Percentiles rank a stretch among this genome's conserved stretches.
phyloP scores from a whole-genome alignment of 2,888 invertebrate genomes.

The Oeneis ivallda region DNA sequence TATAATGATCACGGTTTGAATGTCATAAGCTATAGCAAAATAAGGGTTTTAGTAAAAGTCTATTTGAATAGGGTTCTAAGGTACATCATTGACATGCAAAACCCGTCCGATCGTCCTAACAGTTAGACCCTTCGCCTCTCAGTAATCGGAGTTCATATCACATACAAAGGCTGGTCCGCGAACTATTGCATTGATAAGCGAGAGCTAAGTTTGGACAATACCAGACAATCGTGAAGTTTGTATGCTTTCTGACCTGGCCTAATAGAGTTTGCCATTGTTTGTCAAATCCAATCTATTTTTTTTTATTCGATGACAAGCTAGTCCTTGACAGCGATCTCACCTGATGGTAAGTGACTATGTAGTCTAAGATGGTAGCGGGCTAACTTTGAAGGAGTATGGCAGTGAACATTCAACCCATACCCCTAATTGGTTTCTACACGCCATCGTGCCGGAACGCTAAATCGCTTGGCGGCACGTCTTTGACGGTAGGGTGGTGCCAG shows the following conservation, averaged over 20 bases:
- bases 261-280: background rate
- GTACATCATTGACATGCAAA: constrained; percentile 5
- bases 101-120: background rate
- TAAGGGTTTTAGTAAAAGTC: background rate
- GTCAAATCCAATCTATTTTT: background rate
- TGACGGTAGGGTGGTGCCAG: too few species aligned
- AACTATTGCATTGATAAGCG: constrained; percentile 7
- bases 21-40: background rate
- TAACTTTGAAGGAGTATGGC: too few species aligned
- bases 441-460: too few species aligned
- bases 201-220: constrained; percentile 3
- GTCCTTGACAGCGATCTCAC: too few species aligned
- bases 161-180: background rate
- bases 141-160: constrained; percentile 6
- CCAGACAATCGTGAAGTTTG: constrained; percentile 8
- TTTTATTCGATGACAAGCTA: too few species aligned
- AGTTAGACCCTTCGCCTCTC: background rate
- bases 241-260: constrained; percentile 9
- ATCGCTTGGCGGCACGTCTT: too few species aligned
- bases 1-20: background rate
- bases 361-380: too few species aligned
- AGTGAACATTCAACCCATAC: too few species aligned
- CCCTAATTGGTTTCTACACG: too few species aligned
- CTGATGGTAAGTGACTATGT: too few species aligned
- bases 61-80: background rate